Base-by-base conservation (phyloP, 2,113 vertebrate species). In the Pseudopipra pipra region DNA sequence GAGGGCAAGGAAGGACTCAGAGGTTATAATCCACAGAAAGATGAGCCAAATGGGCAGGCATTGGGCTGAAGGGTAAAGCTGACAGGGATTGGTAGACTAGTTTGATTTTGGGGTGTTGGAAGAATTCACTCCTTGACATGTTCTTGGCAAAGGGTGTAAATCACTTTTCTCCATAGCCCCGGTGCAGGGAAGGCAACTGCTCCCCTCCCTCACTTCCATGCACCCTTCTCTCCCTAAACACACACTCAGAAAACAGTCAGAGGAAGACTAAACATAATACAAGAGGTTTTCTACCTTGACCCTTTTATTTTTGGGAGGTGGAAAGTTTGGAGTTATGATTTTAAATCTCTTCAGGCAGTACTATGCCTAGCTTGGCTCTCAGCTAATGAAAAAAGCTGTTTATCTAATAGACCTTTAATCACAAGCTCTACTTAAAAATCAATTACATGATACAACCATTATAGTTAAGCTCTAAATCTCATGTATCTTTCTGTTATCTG, bases 391-490 rank as follows among this genome's bases (percentile, higher is more conserved):
- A 96, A 91, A 68, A 80, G 58, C 89, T 95, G 87, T 92, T 94
- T 95, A 87, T 94, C 84, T 94, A 94, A 96, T 58, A 93, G 87
- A 87, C 66, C 77, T 96, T 90, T 93, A 95, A 95, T 93, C 65
- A 88, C 3, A 6, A 90, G 47, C 47, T 74, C 61, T 90, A 87
- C 88, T 96, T 96, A 92, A 95, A 95, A 96, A 96, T 92, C 93
- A 96, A 89, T 94, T 93, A 86, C 31, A n/a, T 67, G 90, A 94
- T 85, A 90, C 77, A 90, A 89, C 66, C 89, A 71, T 85, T 96
- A 89, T 12, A 90, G 90, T 68, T 95, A 93, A 96, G 88, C 92
- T 86, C 85, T 92, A 95, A 96, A 95, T 94, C 93, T 93, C 86
- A 35, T 85, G 61, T 85, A 87, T 93, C 90, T 95, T 92, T 84